These are phyloP conservation scores for Ypsolopha sequella DNA, from an alignment of 2,888 invertebrate genomes.

Conservation along the genomic window DNA sequence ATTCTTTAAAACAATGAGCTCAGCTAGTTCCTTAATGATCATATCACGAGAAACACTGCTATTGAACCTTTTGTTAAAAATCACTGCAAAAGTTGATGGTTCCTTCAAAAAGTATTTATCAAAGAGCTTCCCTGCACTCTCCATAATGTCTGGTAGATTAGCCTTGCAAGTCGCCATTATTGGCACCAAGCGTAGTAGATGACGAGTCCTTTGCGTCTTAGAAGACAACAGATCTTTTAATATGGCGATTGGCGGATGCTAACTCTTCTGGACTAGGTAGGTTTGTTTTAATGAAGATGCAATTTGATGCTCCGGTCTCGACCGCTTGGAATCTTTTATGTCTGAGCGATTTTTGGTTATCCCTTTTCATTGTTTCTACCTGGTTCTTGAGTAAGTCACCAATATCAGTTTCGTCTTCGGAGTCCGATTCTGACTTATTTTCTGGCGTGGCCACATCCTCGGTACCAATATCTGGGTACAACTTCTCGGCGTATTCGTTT, in stretches of 20 bases:
- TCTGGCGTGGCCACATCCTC: conserved; percentile 23
- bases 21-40: conserved; percentile 80
- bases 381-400: conserved; percentile 71
- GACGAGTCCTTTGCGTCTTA: conserved; percentile 79
- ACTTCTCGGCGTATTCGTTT: conserved; percentile 83
- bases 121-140: conserved; percentile 74
- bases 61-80: conserved; percentile 85
- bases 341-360: conserved; percentile 51
- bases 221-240: conserved; percentile 78
- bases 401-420: conserved; percentile 64
- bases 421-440: conserved; percentile 46
- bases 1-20: conserved; percentile 77
- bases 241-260: conserved; percentile 76
- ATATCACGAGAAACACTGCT: conserved; percentile 77
- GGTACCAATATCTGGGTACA: conserved; percentile 58
- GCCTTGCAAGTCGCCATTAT: conserved; percentile 86
- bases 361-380: conserved; percentile 67
- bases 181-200: conserved; percentile 84
- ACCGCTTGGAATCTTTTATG: conserved; percentile 78
- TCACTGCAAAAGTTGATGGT: conserved; percentile 80
- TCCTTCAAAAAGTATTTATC: conserved; percentile 81
- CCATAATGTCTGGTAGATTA: conserved; percentile 79
- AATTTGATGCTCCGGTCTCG: conserved; percentile 85
- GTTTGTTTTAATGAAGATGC: conserved; percentile 87
- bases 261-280: conserved; percentile 81